These are phyloP conservation scores for Archivesica marissinica DNA, from an alignment of 1,140 invertebrate genomes.

Conservation along the genomic window DNA sequence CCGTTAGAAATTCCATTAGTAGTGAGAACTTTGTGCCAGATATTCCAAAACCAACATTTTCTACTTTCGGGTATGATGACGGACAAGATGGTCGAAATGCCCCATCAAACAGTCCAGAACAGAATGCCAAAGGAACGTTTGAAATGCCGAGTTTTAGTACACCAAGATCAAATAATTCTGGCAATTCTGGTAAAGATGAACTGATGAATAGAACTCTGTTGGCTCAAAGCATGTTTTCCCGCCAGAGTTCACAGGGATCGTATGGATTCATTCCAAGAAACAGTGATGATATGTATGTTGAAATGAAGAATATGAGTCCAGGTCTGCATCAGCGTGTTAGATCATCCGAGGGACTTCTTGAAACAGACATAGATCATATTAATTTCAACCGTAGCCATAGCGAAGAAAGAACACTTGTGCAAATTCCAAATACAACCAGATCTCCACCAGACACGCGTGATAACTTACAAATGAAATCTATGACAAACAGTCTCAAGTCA, in stretches of 20 bases:
- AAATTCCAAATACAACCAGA: slow-evolving; percentile 2
- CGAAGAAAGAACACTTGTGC: slow-evolving; percentile 66
- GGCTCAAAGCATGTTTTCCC: neutral
- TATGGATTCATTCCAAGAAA: slow-evolving; percentile 44
- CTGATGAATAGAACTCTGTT: neutral
- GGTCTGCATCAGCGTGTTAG: slow-evolving; percentile 62
- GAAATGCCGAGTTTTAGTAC: slow-evolving; percentile 20
- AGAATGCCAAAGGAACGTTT: neutral
- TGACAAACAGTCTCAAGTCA: neutral
- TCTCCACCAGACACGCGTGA: slow-evolving; percentile 22
- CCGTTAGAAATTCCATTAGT: slow-evolving; percentile 35
- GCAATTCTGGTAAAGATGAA: slow-evolving; percentile 6
- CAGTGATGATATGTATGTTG: slow-evolving; percentile 67
- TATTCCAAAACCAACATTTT: slow-evolving; percentile 66
- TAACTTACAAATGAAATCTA: neutral
- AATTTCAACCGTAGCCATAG: slow-evolving; percentile 60
- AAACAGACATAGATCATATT: slow-evolving; percentile 53
- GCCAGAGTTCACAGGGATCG: slow-evolving; percentile 45
- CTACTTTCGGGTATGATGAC: slow-evolving; percentile 71
- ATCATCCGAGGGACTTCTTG: slow-evolving; percentile 73
- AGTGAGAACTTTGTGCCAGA: slow-evolving; percentile 56
- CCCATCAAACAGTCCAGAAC: slow-evolving; percentile 35
- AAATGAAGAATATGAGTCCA: slow-evolving; percentile 51
- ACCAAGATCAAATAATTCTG: slow-evolving; percentile 10
- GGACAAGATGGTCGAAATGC: neutral